Evolutionary conservation across 1,140 invertebrate species (phyloP), one percentile per base, ranked within the genome.

Genomic region (Cecropterus lyciades): DNA sequence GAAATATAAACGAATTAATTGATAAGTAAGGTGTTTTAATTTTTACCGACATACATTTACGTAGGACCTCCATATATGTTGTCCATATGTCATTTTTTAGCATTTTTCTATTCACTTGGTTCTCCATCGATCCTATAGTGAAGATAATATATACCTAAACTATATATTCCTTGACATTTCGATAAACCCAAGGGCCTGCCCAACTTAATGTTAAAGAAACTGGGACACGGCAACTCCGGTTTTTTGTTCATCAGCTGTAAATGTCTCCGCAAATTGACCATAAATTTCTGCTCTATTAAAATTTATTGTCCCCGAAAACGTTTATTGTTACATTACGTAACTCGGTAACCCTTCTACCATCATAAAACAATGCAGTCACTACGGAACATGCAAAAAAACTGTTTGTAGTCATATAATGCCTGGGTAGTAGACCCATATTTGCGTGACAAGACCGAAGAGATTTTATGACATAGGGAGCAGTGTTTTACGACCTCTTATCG

Each of bases 401-500:
- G 48, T 76, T 65, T 55, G 59, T 76, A 62, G 64, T 73, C 67
- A 57, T 72, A 77, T 80, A 76, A 72, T 68, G 69, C 72, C 69
- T 73, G 72, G 52, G 46, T 65, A 69, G 82, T 84, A 84, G 73
- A 78, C 55, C 67, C 69, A 82, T 65, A 81, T 79, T 88, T 62
- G 79, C 72, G 64, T 82, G 73, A 69, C 73, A 71, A 55, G 42
- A 15, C 65, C 45, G 51, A 74, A 55, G 71, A 66, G 73, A 82
- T 83, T 91, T 89, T 87, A 89, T 83, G 82, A 80, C 77, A 67
- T 73, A 77, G 69, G 77, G 84, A 79, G 76, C 78, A 83, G 78
- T 81, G 77, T 87, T 91, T 89, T 88, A 90, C 77, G 84, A 83
- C 70, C 80, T 84, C 77, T 90, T 88, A 89, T 88, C 83, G 85